phyloP scores from a whole-genome alignment of 2,888 invertebrate genomes.

The Phyllotreta cruciferae region DNA sequence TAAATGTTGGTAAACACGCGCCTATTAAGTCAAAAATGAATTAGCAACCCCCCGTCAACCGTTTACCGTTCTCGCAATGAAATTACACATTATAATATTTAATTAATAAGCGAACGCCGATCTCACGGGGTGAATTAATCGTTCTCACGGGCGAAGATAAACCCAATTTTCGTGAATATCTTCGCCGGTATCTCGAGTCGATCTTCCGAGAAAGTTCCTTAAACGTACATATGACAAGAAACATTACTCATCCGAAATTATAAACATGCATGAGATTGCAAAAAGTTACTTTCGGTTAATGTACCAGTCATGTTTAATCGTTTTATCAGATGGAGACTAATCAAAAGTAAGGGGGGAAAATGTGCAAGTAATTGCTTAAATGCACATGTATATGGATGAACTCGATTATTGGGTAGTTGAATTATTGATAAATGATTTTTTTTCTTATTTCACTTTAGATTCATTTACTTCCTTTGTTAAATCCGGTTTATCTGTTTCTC shows the following conservation, averaged over 20 bases:
- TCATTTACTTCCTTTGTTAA: no score
- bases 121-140: conserved; percentile 24
- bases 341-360: conserved; percentile 52
- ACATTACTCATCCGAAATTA: conserved; percentile 43
- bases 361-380: conserved; percentile 55
- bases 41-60: conserved; percentile 8
- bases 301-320: conserved; percentile 49
- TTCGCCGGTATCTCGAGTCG: conserved; percentile 25
- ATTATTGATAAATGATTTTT: no score
- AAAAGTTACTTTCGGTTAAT: conserved; percentile 39
- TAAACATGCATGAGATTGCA: conserved; percentile 45
- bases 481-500: no score
- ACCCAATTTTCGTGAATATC: conserved; percentile 33
- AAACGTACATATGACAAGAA: conserved; percentile 31
- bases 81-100: conserved; percentile 20
- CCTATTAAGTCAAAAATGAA: conserved; percentile 3
- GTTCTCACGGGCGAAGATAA: conserved; percentile 31
- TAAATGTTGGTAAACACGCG: no score
- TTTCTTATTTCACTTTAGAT: no score
- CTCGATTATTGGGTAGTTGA: background rate
- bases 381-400: conserved; percentile 39
- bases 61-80: conserved; percentile 6
- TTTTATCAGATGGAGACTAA: conserved; percentile 48
- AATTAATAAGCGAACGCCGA: conserved; percentile 23
- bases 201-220: conserved; percentile 32